Conservation (phyloP, 2,888 invertebrate species). For the Elmis aenea region DNA sequence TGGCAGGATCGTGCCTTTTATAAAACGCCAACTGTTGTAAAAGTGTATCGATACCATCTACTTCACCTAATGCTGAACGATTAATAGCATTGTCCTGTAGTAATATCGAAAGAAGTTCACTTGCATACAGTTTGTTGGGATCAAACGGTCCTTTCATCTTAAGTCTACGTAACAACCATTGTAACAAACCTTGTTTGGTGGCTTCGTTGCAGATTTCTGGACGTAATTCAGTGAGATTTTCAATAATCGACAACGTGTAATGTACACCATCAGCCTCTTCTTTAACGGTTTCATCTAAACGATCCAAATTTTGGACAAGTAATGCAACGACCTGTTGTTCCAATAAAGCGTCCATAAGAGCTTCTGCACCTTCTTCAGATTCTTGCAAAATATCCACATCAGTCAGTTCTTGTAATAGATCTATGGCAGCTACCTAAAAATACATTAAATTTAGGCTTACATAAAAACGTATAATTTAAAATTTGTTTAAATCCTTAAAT, state of each 20-base stretch:
- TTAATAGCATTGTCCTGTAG: conserved; percentile 86
- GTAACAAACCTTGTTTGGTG: conserved; percentile 83
- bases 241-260: conserved; percentile 82
- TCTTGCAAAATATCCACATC: conserved; percentile 96
- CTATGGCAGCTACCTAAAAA: conserved; percentile 48
- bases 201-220: conserved; percentile 80
- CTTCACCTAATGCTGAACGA: conserved; percentile 75
- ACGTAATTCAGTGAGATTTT: conserved; percentile 90
- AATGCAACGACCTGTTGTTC: conserved; percentile 87
- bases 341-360: conserved; percentile 80
- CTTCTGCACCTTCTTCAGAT: conserved; percentile 85
- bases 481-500: too few species aligned
- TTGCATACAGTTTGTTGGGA: conserved; percentile 90
- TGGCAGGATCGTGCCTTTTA: conserved; percentile 88
- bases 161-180: conserved; percentile 88
- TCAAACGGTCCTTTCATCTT: conserved; percentile 88
- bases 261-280: conserved; percentile 96
- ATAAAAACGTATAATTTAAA: conserved; percentile 3
- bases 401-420: conserved; percentile 76
- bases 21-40: conserved; percentile 92
- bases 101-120: conserved; percentile 92
- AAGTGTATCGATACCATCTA: conserved; percentile 94
- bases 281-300: conserved; percentile 87
- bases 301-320: conserved; percentile 86
- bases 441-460: conserved; percentile 5